Evolutionary conservation across 2,113 vertebrate genomes (phyloP), one percentile per base, ranked within the genome.

Genomic region (Oryzias curvinotus): DNA sequence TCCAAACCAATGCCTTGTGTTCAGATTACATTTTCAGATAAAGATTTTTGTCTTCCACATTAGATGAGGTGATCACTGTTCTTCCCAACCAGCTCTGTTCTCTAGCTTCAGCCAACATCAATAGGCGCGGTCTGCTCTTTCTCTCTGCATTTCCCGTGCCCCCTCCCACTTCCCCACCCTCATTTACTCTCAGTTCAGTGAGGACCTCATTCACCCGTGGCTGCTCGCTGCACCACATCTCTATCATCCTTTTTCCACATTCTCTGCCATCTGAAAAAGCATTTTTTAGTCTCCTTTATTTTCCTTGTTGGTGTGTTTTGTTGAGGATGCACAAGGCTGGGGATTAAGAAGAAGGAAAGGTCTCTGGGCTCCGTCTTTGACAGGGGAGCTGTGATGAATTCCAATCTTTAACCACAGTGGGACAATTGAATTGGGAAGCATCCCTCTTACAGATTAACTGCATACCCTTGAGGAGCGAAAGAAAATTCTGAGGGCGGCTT

Each of bases 91-190:
- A 72, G 69, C 71, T 62, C 70, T 68, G 54, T 78, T 56, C 81
- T 74, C 65, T 75, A 78, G 56, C 63, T 46, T 53, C 66, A 66
- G 67, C 61, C 46, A 19, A 68, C 64, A 55, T 80, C 46, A 47
- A 84, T 85, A 90, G 87, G 86, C 77, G 81, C 68, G 79, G 85
- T 86, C 83, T 87, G 70, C 71, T 68, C 53, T 62, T 23, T 15
- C 70, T 80, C 62, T 47, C 73, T 77, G 74, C 73, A 80, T 85
- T 72, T 81, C 28, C 73, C 51, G 59, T 72, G 65, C 79, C 78
- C 77, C 65, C 83, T 84, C 85, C 82, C 70, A 77, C 75, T 62
- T 82, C 79, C 49, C 76, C 75, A 69, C 77, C 84, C 83, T 84
- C 72, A 72, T 83, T 81, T 74, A 79, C 71, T 42, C 75, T 82